Base-by-base conservation (phyloP, 1,140 invertebrate genomes). In the Orussus abietinus region DNA sequence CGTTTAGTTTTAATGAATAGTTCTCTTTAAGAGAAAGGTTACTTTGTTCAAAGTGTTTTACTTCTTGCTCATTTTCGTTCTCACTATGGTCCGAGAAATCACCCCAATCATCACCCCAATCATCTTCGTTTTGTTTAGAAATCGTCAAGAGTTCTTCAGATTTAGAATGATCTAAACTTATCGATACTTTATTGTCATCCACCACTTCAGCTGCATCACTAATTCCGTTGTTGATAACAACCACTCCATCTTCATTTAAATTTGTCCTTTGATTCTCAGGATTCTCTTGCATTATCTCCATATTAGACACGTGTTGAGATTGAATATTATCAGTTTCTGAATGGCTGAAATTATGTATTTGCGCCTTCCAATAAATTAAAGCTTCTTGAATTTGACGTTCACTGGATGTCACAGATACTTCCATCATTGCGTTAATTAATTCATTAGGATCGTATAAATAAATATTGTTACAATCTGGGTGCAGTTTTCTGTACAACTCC, bases 61-160 rank as follows among this genome's bases (percentile, higher is more conserved):
- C 49, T 20, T 29, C 44, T 30, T 44, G 46, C 35, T 51, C 46
- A 43, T 51, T 42, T 34, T 55, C 46, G 10, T 38, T n/a, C 18
- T 44, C 47, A 30, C 53, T 50, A 6, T 34, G 39, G 22, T 55
- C 55, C 6, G 62, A 58, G 48, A 64, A 63, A 49, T 66, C 55
- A 5, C 49, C 60, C 64, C 62, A 66, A 17, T 59, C 52, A 5
- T 63, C 50, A 11, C 57, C 56, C 56, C 54, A 59, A 35, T 60
- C 63, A 10, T 45, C 34, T 5, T 53, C 47, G 14, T 47, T n/a
- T n/a, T n/a, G n/a, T n/a, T n/a, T n/a, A n/a, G n/a, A n/a, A n/a
- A n/a, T n/a, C n/a, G n/a, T n/a, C n/a, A n/a, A n/a, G n/a, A n/a
- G n/a, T n/a, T n/a, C n/a, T n/a, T n/a, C n/a, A n/a, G n/a, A n/a